Base-by-base conservation (phyloP, 1,140 invertebrate genomes). In the Macrobrachium rosenbergii region DNA sequence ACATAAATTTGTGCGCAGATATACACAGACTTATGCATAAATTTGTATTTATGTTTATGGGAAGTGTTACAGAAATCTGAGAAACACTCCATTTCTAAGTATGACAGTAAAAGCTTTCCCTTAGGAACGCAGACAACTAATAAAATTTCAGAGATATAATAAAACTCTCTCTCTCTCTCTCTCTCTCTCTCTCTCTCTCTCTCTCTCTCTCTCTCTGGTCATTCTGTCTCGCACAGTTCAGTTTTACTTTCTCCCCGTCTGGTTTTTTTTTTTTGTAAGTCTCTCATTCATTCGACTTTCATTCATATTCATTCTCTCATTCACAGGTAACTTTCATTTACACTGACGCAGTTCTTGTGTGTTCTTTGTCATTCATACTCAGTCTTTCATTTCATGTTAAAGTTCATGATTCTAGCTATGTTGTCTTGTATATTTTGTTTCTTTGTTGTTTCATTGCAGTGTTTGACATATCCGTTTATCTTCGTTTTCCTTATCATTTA, bases 91-190 rank as follows among this genome's bases (percentile, higher is more conserved):
- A 37, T 37, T 37, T 3, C 28, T 37, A 37, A 37, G 1, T 1
- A 37, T 37, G 28, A 37, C 28, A 37, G 28, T 37, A 37, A 37
- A 37, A 37, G 3, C 28, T 1, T 37, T 37, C 3, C 3, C 1
- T 37, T 37, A 37, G 28, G 28, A 37, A 37, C 28, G 28, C 28
- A 3, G 28, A 37, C 1, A 37, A 37, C 28, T 1, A 37, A 37
- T n/a, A 37, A 2, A 37, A 3, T 37, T 37, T 37, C 28, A 37
- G 28, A 37, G 28, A 37, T 37, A 37, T 37, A 37, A 37, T 37
- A 1, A 37, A 3, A 14, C 43, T 59, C 76, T 59, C 52, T 45
- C 72, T 75, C 72, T 75, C 72, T 75, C 72, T 75, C 72, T 75
- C 72, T 75, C 23, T 28, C 23, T 28, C 23, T 28, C 23, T 28